phyloP scores from a whole-genome alignment of 2,113 vertebrate species.

The Candoia aspera region DNA sequence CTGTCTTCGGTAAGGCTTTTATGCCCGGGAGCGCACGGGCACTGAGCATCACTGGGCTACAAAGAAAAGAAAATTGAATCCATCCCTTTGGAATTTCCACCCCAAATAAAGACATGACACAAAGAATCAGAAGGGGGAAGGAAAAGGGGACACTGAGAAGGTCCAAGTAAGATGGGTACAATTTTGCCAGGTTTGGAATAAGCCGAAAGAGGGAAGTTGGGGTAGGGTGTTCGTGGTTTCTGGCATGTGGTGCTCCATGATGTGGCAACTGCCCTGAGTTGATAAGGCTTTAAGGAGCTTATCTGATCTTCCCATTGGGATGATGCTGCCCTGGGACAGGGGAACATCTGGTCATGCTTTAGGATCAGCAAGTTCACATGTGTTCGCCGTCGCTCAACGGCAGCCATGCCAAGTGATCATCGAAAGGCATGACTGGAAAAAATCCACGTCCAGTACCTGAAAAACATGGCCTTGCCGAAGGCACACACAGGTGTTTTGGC shows the following conservation, averaged over 20 bases:
- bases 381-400: neutral
- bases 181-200: neutral
- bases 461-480: conserved; percentile 74
- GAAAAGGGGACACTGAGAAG: neutral
- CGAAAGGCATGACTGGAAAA: neutral
- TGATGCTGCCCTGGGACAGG: neutral
- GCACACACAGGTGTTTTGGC: conserved; percentile 80
- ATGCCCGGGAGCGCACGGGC: conserved; percentile 79
- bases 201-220: neutral
- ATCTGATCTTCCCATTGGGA: neutral
- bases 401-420: neutral
- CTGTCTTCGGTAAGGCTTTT: conserved; percentile 39
- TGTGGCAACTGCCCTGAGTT: neutral
- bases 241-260: neutral
- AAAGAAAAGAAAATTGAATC: neutral
- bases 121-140: neutral
- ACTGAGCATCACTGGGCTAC: conserved; percentile 80
- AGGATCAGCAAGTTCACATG: neutral
- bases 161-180: neutral
- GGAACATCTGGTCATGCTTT: neutral
- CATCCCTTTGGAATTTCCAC: neutral
- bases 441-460: conserved; percentile 75
- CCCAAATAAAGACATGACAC: neutral
- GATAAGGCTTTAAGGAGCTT: neutral
- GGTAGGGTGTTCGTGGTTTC: neutral